These are phyloP conservation scores for Araneus ventricosus DNA, from an alignment of 1,140 invertebrate species.

Conservation along the genomic window DNA sequence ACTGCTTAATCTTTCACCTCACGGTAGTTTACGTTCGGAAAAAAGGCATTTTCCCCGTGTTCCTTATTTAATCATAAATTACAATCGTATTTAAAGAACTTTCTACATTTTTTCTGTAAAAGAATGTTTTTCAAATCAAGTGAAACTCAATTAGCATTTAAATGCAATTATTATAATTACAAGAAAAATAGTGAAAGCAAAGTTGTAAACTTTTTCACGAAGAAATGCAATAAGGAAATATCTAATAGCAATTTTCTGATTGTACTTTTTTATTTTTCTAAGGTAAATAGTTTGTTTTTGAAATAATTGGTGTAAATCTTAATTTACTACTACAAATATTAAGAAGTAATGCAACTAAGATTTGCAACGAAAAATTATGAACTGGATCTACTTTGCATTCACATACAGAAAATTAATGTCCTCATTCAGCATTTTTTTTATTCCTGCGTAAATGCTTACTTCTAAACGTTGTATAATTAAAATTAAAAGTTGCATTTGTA, in stretches of 20 bases:
- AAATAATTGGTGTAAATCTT: no score
- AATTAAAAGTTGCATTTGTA: no score
- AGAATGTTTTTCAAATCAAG: neutral
- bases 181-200: neutral
- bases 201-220: neutral
- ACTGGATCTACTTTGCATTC: no score
- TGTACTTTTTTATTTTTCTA: neutral
- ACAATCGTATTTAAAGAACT: neutral
- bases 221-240: no score
- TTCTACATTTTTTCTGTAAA: neutral
- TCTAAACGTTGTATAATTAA: no score
- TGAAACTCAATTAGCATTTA: neutral
- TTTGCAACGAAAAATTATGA: no score
- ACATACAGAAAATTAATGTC: no score
- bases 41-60: neutral
- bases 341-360: no score
- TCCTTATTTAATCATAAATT: conserved; percentile 19
- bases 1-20: conserved; percentile 10
- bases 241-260: neutral
- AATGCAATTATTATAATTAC: conserved; percentile 3
- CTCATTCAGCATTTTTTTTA: no score
- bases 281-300: neutral
- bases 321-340: no score
- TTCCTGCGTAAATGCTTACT: no score
- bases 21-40: neutral